phyloP scores from a whole-genome alignment of 2,113 vertebrate genomes.

The Myanophis thanlyinensis region DNA sequence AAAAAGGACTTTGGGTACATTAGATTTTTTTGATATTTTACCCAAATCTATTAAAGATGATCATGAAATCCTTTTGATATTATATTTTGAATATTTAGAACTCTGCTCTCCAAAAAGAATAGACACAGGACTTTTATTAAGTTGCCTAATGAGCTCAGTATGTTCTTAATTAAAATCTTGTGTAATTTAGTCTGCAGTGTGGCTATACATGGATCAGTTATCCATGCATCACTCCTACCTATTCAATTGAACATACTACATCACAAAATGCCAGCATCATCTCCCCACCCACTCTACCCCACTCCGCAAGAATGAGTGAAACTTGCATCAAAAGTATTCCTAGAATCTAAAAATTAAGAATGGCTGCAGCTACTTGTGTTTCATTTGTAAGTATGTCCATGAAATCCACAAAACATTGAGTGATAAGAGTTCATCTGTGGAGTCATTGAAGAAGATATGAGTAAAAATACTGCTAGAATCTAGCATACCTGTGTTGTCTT shows the following conservation, averaged over 20 bases:
- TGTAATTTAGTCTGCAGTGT: not conserved
- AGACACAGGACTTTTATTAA: not conserved
- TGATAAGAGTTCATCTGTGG: not conserved
- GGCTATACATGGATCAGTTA: too few species aligned
- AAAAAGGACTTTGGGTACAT: not conserved
- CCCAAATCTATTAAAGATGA: not conserved
- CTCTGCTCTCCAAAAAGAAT: not conserved
- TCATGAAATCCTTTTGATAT: not conserved
- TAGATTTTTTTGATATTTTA: not conserved
- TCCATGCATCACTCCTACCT: not conserved
- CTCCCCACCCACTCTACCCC: too few species aligned
- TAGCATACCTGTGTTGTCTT: not conserved
- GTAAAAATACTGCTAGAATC: not conserved
- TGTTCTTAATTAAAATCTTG: not conserved
- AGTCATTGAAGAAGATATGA: not conserved
- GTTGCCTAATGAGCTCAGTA: not conserved
- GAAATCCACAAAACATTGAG: not conserved
- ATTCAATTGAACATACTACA: not conserved
- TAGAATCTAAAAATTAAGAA: not conserved
- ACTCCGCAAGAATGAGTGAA: not conserved
- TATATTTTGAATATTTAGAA: not conserved
- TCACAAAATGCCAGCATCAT: not conserved
- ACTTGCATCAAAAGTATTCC: not conserved
- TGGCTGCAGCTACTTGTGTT: not conserved
- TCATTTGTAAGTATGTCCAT: not conserved